Evolutionary conservation across 1,140 invertebrate genomes (phyloP).

Genomic region (Carposina sasakii): DNA sequence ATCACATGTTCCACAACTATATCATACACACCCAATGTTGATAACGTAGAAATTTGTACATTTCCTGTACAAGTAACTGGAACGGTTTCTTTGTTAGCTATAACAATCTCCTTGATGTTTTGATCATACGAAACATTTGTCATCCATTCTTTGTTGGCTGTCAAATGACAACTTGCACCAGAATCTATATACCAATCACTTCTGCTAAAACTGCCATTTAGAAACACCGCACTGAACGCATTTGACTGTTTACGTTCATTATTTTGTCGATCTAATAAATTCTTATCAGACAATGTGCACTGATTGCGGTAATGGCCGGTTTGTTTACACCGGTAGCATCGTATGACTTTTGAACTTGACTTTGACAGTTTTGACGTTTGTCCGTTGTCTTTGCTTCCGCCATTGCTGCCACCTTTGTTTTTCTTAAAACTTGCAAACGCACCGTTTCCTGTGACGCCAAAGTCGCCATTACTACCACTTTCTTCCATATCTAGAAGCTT

Average conservation of each 20-base stretch:
- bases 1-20: conserved; percentile 25
- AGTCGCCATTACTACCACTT: too few species aligned
- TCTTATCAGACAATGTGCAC: conserved; percentile 4
- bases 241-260: conserved; percentile 12
- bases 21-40: conserved; percentile 12
- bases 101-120: conserved; percentile 32
- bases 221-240: conserved; percentile 24
- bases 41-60: conserved; percentile 24
- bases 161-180: conserved; percentile 28
- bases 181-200: conserved; percentile 33
- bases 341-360: conserved; percentile 4
- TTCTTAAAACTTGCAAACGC: too few species aligned
- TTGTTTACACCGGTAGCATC: conserved; percentile 18
- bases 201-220: conserved; percentile 18
- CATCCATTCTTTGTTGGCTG: conserved; percentile 20
- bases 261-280: too few species aligned
- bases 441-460: too few species aligned
- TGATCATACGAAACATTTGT: conserved; percentile 16
- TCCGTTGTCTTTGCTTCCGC: too few species aligned
- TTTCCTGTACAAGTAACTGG: conserved; percentile 32
- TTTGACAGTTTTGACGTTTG: too few species aligned
- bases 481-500: too few species aligned
- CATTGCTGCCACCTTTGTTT: too few species aligned
- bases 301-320: conserved; percentile 14
- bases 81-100: conserved; percentile 35